Evolutionary conservation across 1,140 invertebrate species (phyloP).

Genomic region (Drosophila paulistorum): DNA sequence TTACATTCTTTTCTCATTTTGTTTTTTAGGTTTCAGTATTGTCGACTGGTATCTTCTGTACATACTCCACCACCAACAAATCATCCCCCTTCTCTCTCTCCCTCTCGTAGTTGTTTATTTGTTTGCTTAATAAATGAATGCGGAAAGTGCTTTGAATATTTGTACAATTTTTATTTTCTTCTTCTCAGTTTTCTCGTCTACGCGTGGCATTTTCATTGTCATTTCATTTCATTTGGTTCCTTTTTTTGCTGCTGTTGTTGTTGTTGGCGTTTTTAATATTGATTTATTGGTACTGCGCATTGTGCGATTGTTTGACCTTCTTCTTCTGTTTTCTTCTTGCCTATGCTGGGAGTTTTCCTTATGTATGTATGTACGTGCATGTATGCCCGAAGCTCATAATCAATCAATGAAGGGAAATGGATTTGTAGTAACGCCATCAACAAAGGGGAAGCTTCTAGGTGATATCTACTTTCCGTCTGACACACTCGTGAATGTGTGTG

Average conservation of each 20-base stretch:
- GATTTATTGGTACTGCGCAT: conserved; percentile 63
- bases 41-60: conserved; percentile 25
- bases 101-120: conserved; percentile 19
- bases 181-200: not conserved
- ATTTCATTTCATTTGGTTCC: conserved; percentile 19
- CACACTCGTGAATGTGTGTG: not conserved
- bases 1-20: not conserved
- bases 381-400: conserved; percentile 53
- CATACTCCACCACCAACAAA: not conserved
- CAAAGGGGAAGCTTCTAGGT: conserved; percentile 13
- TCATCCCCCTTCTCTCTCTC: no score
- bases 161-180: conserved; percentile 52
- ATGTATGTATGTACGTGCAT: not conserved
- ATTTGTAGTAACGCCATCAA: conserved; percentile 64
- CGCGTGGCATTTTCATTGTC: conserved; percentile 54
- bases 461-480: conserved; percentile 10
- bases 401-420: conserved; percentile 78
- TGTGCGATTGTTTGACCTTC: conserved; percentile 39
- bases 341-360: conserved; percentile 12
- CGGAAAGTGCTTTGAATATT: conserved; percentile 70
- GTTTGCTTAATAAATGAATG: conserved; percentile 69
- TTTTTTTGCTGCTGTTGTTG: no score
- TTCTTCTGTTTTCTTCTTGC: conserved; percentile 28
- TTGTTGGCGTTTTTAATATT: conserved; percentile 53
- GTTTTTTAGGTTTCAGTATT: not conserved